Base-by-base conservation (phyloP, 2,797 vertebrate species). In the Picus viridis region DNA sequence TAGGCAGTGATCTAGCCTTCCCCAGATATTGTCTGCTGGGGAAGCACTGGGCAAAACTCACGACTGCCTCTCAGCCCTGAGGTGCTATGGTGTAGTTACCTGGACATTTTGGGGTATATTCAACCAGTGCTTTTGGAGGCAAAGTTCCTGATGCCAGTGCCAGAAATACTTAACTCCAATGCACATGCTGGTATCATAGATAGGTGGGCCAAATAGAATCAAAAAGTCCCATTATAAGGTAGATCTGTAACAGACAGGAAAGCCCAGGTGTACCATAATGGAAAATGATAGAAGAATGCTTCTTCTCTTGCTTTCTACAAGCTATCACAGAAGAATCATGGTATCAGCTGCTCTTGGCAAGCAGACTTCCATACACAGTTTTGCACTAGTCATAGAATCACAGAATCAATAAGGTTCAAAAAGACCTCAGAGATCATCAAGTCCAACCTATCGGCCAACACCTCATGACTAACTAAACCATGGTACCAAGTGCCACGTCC, bases 21-120 rank as follows among this genome's bases (percentile, higher is more conserved):
- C 36, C 63, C 70, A 6, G 12, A 8, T 47, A 45, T 63, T 73
- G 69, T 80, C 82, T 90, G 76, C 29, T 41, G 56, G 29, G n/a
- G 51, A 57, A 51, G 12, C 27, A 16, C 36, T 43, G 36, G 24
- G 36, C 24, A 73, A 34, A 79, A 34, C 10, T 27, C 14, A 6
- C 7, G 51, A 30, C n/a, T 7, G 3, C 32, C 41, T 10, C n/a
- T 62, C 36, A 30, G 53, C 69, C 45, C 47, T 18, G 29, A 13
- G 2, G 1, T 15, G 39, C 61, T 36, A 2, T 22, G 54, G 30
- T n/a, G 18, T 3, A 63, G 29, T 32, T 61, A 7, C 3, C 1
- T 8, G 34, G n/a, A 26, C 17, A 6, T 32, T 71, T n/a, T 26
- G 0, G 41, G 34, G 12, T 83, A 5, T 16, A 32, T 41, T 73